Percentiles rank a stretch among this genome's conserved stretches.
phyloP scores from a whole-genome alignment of 2,797 vertebrate species.

The Trematomus bernacchii region DNA sequence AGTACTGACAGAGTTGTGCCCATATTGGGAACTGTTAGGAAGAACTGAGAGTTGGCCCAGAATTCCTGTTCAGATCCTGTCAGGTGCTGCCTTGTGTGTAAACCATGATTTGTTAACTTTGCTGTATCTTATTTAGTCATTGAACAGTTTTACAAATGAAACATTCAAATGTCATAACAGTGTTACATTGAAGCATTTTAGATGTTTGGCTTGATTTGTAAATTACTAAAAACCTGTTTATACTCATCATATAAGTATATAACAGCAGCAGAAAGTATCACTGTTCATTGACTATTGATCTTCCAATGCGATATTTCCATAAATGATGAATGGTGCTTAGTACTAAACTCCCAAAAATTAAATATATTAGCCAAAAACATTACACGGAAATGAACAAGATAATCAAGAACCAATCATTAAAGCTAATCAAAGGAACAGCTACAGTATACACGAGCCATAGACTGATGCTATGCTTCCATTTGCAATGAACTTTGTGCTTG shows the following conservation, averaged over 20 bases:
- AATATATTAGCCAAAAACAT: background rate
- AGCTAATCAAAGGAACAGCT: conserved; percentile 1
- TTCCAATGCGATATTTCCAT: background rate
- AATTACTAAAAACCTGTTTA: background rate
- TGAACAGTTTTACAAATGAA: background rate
- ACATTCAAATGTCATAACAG: too few species aligned
- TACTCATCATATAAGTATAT: background rate
- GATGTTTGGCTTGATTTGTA: background rate
- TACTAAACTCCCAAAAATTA: background rate
- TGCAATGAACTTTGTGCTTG: conserved; percentile 1
- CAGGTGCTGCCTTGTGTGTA: background rate
- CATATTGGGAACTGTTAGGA: conserved; percentile 16
- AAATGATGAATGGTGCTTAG: background rate
- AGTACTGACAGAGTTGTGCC: conserved; percentile 21
- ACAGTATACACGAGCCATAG: conserved; percentile 49
- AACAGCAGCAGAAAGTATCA: background rate
- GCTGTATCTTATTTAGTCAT: background rate
- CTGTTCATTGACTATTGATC: background rate
- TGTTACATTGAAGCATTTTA: background rate
- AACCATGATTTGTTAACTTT: background rate
- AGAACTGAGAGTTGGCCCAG: background rate
- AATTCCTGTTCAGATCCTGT: conserved; percentile 2
- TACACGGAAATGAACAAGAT: conserved; percentile 4
- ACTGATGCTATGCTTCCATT: conserved; percentile 26
- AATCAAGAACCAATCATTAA: conserved; percentile 16